phyloP scores from a whole-genome alignment of 64 coral and sea anemone genomes.

The Pocillopora damicornis region DNA sequence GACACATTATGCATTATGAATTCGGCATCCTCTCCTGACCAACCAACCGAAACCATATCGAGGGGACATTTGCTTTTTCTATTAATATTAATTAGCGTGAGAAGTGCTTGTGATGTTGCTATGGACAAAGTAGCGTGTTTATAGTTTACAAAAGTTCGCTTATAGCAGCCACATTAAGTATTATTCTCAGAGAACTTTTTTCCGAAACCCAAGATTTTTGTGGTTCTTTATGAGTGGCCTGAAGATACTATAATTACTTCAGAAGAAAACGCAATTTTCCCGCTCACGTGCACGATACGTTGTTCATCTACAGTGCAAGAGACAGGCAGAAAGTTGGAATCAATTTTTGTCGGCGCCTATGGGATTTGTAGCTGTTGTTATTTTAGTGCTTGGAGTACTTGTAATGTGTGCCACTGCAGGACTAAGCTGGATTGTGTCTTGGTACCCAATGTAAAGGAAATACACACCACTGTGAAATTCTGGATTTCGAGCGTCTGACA shows the following conservation, averaged over 20 bases:
- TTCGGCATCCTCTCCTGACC: background rate
- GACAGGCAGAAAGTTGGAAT: background rate
- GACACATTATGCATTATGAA: background rate
- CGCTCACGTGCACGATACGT: background rate
- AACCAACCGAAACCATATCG: background rate
- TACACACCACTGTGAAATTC: background rate
- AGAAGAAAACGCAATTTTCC: background rate
- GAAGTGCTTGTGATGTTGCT: background rate
- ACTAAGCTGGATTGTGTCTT: constrained; percentile 87
- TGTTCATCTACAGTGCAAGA: background rate
- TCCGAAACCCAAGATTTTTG: background rate
- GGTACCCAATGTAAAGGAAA: constrained; percentile 63
- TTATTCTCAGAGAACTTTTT: background rate
- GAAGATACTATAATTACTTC: background rate
- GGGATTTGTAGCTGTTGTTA: constrained; percentile 56
- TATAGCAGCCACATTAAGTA: background rate
- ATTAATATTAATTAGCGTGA: constrained; percentile 43
- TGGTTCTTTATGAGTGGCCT: background rate
- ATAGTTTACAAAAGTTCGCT: constrained; percentile 24
- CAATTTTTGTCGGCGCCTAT: background rate
- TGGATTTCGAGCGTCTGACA: background rate
- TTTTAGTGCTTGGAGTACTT: constrained; percentile 60
- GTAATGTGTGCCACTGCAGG: constrained; percentile 77
- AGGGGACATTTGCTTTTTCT: background rate
- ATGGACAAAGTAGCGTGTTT: background rate